A percentile compares a stretch with the other conserved stretches of the same genome.
phyloP scores from a whole-genome alignment of 37 sponge, comb jelly and placozoan genomes.

The Haliclona indistincta region DNA sequence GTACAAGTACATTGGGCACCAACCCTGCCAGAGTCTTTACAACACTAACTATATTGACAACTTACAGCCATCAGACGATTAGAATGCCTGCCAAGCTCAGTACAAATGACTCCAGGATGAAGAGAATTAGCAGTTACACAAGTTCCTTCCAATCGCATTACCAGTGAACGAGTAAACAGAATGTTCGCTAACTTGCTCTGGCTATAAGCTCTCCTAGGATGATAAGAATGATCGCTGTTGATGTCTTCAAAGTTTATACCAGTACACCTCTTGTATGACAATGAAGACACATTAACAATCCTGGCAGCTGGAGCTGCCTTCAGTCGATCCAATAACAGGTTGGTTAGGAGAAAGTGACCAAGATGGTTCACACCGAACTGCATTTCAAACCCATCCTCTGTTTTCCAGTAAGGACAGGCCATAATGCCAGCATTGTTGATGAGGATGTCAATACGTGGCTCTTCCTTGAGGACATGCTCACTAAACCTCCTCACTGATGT shows the following conservation, averaged over 20 bases:
- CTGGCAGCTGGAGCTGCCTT: conserved; percentile 61
- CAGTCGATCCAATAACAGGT: conserved; percentile 74
- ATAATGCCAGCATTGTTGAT: conserved; percentile 93
- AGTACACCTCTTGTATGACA: conserved; percentile 12
- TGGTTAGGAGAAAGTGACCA: conserved; percentile 91
- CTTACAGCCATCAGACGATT: no score
- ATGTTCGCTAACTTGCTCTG: conserved; percentile 85
- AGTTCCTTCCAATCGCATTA: conserved; percentile 54
- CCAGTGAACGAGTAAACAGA: conserved; percentile 68
- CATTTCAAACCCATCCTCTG: conserved; percentile 83
- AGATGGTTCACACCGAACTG: conserved; percentile 89
- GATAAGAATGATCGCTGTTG: conserved; percentile 39
- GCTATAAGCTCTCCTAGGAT: conserved; percentile 29
- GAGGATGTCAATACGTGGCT: conserved; percentile 76
- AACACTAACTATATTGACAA: no score
- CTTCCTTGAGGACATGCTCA: conserved; percentile 35
- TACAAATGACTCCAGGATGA: conserved; percentile 72
- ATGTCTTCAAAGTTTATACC: conserved; percentile 75
- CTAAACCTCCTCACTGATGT: conserved; percentile 70
- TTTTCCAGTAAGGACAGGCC: conserved; percentile 57
- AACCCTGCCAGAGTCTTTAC: no score
- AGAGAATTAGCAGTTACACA: conserved; percentile 62
- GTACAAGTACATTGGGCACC: no score
- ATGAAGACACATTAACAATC: conserved; percentile 72
- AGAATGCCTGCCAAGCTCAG: conserved; percentile 45